Evolutionary conservation across 2,113 vertebrate species (phyloP).

Genomic region (Eulemur macaco): DNA sequence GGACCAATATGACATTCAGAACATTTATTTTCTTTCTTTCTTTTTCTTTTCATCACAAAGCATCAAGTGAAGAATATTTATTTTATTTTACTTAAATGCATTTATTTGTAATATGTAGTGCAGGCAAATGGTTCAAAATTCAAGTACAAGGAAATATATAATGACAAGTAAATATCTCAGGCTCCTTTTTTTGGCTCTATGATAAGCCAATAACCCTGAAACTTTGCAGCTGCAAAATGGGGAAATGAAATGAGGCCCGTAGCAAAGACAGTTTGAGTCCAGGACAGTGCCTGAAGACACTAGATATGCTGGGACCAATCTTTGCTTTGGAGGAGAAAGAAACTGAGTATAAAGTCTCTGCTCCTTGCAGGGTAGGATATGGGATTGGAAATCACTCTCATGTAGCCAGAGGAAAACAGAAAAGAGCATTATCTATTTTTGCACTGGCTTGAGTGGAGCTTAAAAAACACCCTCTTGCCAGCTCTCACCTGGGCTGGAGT

Average conservation of each 20-base stretch:
- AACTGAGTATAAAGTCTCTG: background rate
- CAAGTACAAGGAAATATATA: background rate
- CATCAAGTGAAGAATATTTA: background rate
- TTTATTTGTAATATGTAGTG: background rate
- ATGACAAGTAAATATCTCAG: background rate
- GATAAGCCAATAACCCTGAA: background rate
- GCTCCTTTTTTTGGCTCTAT: background rate
- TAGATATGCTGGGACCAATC: no score
- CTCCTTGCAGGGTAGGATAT: background rate
- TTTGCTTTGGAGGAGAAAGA: background rate
- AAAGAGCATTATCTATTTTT: background rate
- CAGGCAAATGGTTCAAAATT: conserved; percentile 13
- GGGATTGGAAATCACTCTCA: background rate
- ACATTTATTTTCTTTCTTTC: background rate
- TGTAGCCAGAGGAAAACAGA: background rate
- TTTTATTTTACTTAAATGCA: background rate
- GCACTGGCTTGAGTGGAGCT: background rate
- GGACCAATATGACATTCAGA: background rate
- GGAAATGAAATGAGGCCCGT: background rate
- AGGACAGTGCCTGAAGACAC: background rate
- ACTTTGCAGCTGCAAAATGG: background rate
- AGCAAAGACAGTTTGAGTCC: background rate
- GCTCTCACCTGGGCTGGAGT: background rate
- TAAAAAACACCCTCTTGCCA: background rate
- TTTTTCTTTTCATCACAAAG: no score